Conservation (phyloP, 2,113 vertebrate species). For the Irena cyanogastra region DNA sequence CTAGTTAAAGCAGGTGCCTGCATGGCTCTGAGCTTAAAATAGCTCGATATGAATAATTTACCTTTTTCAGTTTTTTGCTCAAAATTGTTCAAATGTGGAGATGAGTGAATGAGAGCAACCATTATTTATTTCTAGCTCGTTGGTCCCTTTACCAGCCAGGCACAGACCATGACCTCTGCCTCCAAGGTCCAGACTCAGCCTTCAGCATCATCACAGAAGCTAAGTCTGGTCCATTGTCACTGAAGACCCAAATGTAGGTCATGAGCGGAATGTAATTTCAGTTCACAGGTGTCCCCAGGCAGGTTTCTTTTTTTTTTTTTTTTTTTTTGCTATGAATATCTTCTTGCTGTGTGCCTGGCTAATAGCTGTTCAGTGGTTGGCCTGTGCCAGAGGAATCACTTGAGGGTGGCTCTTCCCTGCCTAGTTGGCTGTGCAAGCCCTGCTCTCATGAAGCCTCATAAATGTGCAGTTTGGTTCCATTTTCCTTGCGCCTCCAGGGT, state of each 20-base stretch:
- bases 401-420: not conserved
- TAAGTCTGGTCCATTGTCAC: not conserved
- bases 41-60: constrained; percentile 56
- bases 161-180: not conserved
- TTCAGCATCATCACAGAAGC: not conserved
- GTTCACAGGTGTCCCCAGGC: not conserved
- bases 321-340: not conserved
- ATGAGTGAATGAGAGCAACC: constrained; percentile 38
- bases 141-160: not conserved
- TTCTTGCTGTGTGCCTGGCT: not conserved
- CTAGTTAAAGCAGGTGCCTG: constrained; percentile 40
- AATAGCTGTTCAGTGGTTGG: not conserved
- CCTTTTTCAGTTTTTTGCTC: constrained; percentile 22
- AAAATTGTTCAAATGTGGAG: constrained; percentile 37
- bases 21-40: constrained; percentile 43
- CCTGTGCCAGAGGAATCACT: not conserved
- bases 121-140: constrained; percentile 2
- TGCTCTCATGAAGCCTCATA: not conserved
- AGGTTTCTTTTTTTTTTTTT: not conserved
- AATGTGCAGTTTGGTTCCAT: not conserved
- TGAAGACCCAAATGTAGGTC: not conserved
- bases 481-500: not conserved
- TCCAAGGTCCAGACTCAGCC: not conserved
- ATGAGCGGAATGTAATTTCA: not conserved
- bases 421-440: not conserved